Conservation (phyloP, 1,140 invertebrate genomes). For the Dreissena rostriformis region DNA sequence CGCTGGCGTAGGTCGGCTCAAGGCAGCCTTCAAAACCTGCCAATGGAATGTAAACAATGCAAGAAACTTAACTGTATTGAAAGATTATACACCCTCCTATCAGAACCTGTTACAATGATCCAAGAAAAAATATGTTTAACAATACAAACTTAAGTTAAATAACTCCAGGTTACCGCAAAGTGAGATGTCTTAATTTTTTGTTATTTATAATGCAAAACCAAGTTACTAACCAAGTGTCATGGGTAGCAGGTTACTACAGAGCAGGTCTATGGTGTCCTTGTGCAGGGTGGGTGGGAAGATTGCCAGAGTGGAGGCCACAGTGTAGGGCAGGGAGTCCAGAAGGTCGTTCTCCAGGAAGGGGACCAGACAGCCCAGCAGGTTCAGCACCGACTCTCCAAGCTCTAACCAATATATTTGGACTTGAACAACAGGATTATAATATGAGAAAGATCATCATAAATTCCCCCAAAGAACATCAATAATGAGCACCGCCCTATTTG, state of each 20-base stretch:
- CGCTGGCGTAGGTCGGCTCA: slow-evolving; percentile 88
- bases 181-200: too few relatives aligned
- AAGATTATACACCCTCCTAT: too few relatives aligned
- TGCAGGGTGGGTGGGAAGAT: slow-evolving; percentile 95
- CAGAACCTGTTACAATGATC: too few relatives aligned
- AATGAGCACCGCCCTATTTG: too few relatives aligned
- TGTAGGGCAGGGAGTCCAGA: slow-evolving; percentile 96
- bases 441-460: too few relatives aligned
- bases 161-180: too few relatives aligned
- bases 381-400: slow-evolving; percentile 85
- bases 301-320: slow-evolving; percentile 95
- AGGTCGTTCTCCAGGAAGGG: slow-evolving; percentile 98
- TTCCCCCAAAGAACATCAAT: too few relatives aligned
- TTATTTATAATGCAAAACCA: not conserved
- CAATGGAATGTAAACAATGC: too few relatives aligned
- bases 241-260: slow-evolving; percentile 98
- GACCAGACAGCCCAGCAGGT: slow-evolving; percentile 85
- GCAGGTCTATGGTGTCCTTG: slow-evolving; percentile 96
- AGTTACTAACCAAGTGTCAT: slow-evolving; percentile 92
- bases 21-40: slow-evolving; percentile 73
- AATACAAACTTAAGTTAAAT: too few relatives aligned
- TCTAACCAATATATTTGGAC: slow-evolving; percentile 86
- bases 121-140: too few relatives aligned
- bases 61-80: too few relatives aligned
- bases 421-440: too few relatives aligned